These are phyloP conservation scores for Phanerotoma sp. DNA, from an alignment of 2,888 invertebrate genomes.

Conservation along the genomic window DNA sequence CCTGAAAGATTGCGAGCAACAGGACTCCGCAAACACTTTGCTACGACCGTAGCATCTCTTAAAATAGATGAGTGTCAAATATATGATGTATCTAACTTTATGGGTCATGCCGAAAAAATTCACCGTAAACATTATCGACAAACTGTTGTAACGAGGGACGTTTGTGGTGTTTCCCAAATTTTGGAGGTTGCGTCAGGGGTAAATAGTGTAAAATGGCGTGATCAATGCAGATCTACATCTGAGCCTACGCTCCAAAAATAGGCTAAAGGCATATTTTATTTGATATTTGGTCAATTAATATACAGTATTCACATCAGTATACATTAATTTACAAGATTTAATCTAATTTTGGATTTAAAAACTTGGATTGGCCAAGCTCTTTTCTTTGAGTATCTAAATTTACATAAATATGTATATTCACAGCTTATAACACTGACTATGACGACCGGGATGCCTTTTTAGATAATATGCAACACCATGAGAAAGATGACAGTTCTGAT, in stretches of 20 bases:
- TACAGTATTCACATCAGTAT: not conserved
- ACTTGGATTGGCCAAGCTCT: not conserved
- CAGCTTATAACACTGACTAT: not conserved
- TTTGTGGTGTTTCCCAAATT: slow-evolving; percentile 18
- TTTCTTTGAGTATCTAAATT: not conserved
- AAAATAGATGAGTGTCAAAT: slow-evolving; percentile 22
- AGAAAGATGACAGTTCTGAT: not conserved
- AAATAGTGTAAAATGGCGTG: not conserved
- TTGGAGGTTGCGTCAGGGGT: slow-evolving; percentile 20
- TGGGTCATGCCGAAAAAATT: slow-evolving; percentile 25
- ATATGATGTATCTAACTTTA: slow-evolving; percentile 20
- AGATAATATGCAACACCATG: not conserved
- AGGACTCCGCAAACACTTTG: slow-evolving; percentile 20
- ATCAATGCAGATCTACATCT: not conserved
- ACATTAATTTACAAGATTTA: not conserved
- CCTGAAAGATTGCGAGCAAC: slow-evolving; percentile 22
- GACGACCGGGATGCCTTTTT: not conserved
- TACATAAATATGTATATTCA: not conserved
- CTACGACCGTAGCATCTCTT: slow-evolving; percentile 16
- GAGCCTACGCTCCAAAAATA: not conserved
- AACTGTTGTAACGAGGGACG: slow-evolving; percentile 15
- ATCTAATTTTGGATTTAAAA: not conserved
- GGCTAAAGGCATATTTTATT: not conserved
- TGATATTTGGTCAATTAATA: not conserved
- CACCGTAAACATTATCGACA: slow-evolving; percentile 16